phyloP scores from a whole-genome alignment of 2,888 invertebrate genomes.

The Heliconius ethilla region DNA sequence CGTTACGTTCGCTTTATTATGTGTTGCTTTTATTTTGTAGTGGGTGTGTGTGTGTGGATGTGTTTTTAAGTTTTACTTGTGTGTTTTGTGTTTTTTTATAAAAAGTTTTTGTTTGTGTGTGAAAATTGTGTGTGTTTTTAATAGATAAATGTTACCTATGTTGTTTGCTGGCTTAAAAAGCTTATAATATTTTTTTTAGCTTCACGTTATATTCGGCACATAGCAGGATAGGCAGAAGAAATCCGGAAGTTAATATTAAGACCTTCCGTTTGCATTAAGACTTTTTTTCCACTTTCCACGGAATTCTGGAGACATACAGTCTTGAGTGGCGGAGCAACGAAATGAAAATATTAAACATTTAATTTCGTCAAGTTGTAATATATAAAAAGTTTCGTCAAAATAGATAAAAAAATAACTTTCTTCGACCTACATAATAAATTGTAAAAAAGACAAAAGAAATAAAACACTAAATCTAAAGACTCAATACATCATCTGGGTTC shows the following conservation, averaged over 20 bases:
- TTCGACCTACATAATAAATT: neutral
- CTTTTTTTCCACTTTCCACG: too few species aligned
- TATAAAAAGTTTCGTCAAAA: too few species aligned
- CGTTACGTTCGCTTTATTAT: slow-evolving; percentile 51
- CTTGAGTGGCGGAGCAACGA: too few species aligned
- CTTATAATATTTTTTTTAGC: too few species aligned
- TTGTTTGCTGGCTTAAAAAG: too few species aligned
- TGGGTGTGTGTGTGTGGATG: neutral
- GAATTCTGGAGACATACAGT: too few species aligned
- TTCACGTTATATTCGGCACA: too few species aligned
- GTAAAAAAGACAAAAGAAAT: neutral
- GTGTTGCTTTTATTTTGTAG: slow-evolving; percentile 42
- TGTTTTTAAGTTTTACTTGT: neutral
- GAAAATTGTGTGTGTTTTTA: neutral
- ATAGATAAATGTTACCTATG: neutral
- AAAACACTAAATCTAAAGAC: neutral
- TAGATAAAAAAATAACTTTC: neutral
- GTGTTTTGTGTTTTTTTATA: neutral
- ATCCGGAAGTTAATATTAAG: too few species aligned
- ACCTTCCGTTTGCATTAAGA: too few species aligned
- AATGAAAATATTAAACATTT: too few species aligned
- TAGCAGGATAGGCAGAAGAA: too few species aligned
- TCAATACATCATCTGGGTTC: slow-evolving; percentile 30
- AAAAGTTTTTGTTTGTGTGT: neutral
- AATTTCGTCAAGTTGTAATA: too few species aligned